Evolutionary conservation across 35 echinoderm and acorn worm species (phyloP), one percentile per base, ranked within the genome.

Genomic region (Holothuria glaberrima): DNA sequence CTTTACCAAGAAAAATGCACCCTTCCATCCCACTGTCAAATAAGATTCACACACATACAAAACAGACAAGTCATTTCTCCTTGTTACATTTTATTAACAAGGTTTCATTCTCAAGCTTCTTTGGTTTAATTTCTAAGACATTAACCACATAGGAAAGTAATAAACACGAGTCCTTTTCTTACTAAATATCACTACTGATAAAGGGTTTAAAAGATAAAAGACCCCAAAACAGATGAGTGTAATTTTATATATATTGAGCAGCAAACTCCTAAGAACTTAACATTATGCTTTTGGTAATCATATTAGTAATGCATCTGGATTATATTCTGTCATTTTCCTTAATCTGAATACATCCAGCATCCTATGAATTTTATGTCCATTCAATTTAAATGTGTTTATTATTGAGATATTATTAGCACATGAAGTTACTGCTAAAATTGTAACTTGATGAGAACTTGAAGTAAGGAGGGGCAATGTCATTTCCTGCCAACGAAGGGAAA

Each of bases 1-100:
- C 62, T 65, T 65, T 65, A 16, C 3, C 62, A 65, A 17, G 62
- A 65, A 21, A 59, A 61, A 65, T 12, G 13, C 62, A 65, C 13
- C 13, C 62, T 65, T 65, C 13, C 62, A 65, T 65, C 62, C 62
- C 62, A 65, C 62, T 65, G 62, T 65, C 62, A 65, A 65, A 65
- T 7, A 65, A 4, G 62, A 65, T 65, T 6, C 62, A 65, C 62
- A 18, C 62, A 65, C 17, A 65, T 12, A 65, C 62, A 65, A 65
- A 65, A 65, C 62, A 65, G 62, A 65, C 3, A 65, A 65, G 62
- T 65, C 62, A 17, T 65, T 65, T 65, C 60, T 22, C 60, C 17
- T 65, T 65, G 3, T 65, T 65, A 12, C 62, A 65, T 65, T 65
- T 16, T 65, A 65, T 65, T 65, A 12, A 65, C 1, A 16, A 65